Base-by-base conservation (phyloP, 2,113 vertebrate genomes). In the Aix galericulata region DNA sequence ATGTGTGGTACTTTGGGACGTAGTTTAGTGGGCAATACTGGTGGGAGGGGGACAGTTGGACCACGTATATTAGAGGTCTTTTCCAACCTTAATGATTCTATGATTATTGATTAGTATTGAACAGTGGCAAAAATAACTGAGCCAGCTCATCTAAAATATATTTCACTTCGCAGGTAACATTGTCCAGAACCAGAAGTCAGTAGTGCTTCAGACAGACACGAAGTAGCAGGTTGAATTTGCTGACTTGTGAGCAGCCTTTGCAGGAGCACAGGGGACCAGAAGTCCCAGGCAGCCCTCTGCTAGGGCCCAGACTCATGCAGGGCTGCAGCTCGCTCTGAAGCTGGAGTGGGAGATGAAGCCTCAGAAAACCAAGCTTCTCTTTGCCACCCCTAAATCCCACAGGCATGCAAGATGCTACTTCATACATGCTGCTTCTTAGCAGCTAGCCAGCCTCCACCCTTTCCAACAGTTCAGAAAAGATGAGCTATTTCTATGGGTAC, bases 281-380 rank as follows among this genome's bases (percentile, higher is more conserved):
- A 2, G 13, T 31, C 27, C 52, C 50, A 0, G 56, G 36, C 27
- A 84, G 69, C n/a, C 56, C 38, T 18, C 40, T 2, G 29, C 40
- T 0, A 62, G 31, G 29, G 10, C 9, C 55, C 8, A 2, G 55
- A 40, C 34, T 18, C 63, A 1, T 4, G 3, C 2, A 0, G 14
- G 44, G 64, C 25, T 52, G 52, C 46, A 36, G 66, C 82, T 69
- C 58, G n/a, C 11, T 0, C 48, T 1, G 13, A 40, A 53, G 22
- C 59, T 13, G 34, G 3, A 31, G 27, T 4, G 1, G 32, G 14
- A 75, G 34, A 34, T 38, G n/a, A 48, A 31, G 38, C 31, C 68
- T 79, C 53, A 79, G 63, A 71, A 94, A 86, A 29, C 18, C 21
- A 46, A 62, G 2, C 7, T 67, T 36, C 17, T 74, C 82, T 64